These are phyloP conservation scores for Scolopax rusticola DNA, from an alignment of 2,797 vertebrate genomes.

Conservation along the genomic window DNA sequence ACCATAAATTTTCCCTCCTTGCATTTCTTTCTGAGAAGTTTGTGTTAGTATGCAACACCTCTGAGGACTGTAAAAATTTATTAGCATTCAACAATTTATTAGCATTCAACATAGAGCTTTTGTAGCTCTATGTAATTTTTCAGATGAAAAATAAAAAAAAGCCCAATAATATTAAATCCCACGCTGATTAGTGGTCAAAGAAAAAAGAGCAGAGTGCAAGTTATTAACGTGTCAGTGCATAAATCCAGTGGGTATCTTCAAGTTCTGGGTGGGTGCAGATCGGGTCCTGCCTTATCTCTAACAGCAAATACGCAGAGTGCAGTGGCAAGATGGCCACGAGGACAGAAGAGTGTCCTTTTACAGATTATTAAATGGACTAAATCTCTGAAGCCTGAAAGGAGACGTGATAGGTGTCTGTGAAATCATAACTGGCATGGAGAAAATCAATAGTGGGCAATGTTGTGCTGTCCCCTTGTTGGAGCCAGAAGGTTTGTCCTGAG, in stretches of 20 bases:
- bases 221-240: background rate
- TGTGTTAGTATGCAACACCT: background rate
- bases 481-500: background rate
- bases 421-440: background rate
- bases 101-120: background rate
- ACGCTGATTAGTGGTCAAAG: background rate
- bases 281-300: background rate
- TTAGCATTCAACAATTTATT: rapidly evolving
- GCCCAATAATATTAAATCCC: rapidly evolving
- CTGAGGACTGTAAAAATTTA: background rate
- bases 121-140: background rate
- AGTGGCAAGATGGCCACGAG: background rate
- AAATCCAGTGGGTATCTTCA: background rate
- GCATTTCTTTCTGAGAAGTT: background rate
- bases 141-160: background rate
- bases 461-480: background rate
- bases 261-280: background rate
- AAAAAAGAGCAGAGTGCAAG: background rate
- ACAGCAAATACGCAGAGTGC: background rate
- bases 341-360: rapidly evolving
- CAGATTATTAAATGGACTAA: background rate
- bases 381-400: background rate
- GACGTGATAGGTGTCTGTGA: background rate
- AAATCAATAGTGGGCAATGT: background rate
- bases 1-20: background rate